Percentiles rank a stretch among this genome's conserved stretches.
These are phyloP conservation scores for Crocallis elinguaria DNA, from an alignment of 2,888 invertebrate genomes.

Conservation along the genomic window DNA sequence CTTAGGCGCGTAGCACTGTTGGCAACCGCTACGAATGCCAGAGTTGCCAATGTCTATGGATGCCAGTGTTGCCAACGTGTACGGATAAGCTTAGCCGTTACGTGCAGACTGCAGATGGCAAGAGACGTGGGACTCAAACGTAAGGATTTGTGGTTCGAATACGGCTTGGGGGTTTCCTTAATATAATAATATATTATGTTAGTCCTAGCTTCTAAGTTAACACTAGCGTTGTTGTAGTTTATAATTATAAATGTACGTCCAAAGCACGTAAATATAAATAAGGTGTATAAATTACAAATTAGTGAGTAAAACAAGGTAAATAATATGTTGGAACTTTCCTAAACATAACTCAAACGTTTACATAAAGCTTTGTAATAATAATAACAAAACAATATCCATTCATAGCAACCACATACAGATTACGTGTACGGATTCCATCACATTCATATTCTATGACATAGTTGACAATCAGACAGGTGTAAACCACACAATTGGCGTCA, in stretches of 20 bases:
- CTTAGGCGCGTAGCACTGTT: constrained; percentile 73
- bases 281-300: neutral
- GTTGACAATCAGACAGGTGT: constrained; percentile 49
- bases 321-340: neutral
- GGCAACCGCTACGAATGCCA: constrained; percentile 75
- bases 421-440: constrained; percentile 16
- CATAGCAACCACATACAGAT: neutral
- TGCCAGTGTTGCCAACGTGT: constrained; percentile 69
- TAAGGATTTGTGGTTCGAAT: constrained; percentile 17
- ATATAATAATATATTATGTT: neutral
- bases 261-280: too few relatives aligned
- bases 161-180: constrained; percentile 9
- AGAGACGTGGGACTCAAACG: constrained; percentile 30
- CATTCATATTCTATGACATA: constrained; percentile 37
- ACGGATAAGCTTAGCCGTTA: constrained; percentile 43
- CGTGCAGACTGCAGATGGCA: constrained; percentile 52
- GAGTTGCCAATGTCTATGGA: constrained; percentile 70
- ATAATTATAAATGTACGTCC: neutral
- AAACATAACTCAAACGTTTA: neutral
- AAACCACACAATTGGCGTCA: constrained; percentile 54
- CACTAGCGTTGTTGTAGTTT: neutral
- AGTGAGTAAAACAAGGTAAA: neutral
- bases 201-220: neutral
- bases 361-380: neutral
- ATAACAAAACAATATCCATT: neutral